Percentiles rank a stretch among this genome's conserved stretches.
Evolutionary conservation across 2,113 vertebrate species (phyloP).

Genomic region (Bungarus multicinctus): DNA sequence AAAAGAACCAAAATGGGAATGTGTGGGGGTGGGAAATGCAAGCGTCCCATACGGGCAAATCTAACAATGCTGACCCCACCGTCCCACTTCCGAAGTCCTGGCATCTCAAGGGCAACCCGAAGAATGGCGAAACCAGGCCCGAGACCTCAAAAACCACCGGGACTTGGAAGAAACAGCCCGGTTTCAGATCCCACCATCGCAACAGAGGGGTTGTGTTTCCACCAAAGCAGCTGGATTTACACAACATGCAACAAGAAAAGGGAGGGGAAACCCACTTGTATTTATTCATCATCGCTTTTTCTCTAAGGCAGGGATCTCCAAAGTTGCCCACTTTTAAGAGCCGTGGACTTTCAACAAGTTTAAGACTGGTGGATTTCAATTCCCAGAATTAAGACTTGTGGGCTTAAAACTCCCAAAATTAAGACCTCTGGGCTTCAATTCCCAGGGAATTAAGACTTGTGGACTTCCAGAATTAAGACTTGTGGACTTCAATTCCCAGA

Average conservation of each 20-base stretch:
- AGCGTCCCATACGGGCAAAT: not conserved
- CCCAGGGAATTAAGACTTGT: no score
- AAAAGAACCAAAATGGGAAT: not conserved
- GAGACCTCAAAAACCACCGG: not conserved
- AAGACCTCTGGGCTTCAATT: no score
- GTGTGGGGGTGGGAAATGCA: fast-evolving
- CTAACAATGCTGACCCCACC: fast-evolving
- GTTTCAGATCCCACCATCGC: not conserved
- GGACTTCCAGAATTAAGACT: no score
- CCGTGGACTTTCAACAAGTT: no score
- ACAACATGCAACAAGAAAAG: not conserved
- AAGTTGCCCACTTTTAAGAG: not conserved
- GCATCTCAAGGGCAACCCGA: not conserved
- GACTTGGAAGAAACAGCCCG: not conserved
- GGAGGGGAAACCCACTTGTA: fast-evolving
- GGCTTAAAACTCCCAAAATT: no score
- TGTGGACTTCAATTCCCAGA: no score
- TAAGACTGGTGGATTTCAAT: no score
- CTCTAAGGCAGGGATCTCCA: not conserved
- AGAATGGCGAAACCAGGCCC: not conserved
- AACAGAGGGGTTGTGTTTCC: not conserved
- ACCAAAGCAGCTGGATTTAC: not conserved
- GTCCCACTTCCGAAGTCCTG: not conserved
- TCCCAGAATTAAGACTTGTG: no score
- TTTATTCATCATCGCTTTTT: not conserved